phyloP scores from a whole-genome alignment of 2,113 vertebrate genomes.

The Bombycilla garrulus region DNA sequence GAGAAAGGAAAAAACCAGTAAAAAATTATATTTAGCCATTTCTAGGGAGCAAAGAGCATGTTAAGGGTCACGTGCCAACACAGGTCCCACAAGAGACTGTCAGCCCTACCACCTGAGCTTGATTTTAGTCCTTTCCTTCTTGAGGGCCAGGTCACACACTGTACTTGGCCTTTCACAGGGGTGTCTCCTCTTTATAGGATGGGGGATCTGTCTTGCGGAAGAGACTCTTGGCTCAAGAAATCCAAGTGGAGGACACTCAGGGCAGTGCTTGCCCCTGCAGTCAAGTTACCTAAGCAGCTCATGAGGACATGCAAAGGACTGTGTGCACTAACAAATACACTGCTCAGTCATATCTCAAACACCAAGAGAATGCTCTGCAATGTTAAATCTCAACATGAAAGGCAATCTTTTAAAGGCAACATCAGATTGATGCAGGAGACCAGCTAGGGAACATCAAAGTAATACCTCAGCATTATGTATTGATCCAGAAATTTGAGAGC shows the following conservation, averaged over 20 bases:
- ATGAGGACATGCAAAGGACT: neutral
- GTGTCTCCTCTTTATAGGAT: neutral
- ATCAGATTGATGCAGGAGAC: neutral
- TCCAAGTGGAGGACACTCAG: neutral
- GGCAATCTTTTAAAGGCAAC: neutral
- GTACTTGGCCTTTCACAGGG: neutral
- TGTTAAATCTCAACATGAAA: neutral
- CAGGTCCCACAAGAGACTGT: neutral
- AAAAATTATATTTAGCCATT: neutral
- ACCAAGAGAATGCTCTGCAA: neutral
- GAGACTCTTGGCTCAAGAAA: neutral
- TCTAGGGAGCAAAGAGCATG: neutral
- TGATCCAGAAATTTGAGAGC: slow-evolving; percentile 14
- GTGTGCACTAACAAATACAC: neutral
- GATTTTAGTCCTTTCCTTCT: neutral
- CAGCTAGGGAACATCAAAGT: neutral
- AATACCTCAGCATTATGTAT: neutral
- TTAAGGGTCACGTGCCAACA: neutral
- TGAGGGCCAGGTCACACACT: neutral
- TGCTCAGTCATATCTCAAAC: neutral
- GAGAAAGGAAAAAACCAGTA: neutral
- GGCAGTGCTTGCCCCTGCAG: neutral
- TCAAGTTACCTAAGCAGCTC: neutral
- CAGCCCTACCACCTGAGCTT: neutral
- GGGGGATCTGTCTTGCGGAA: neutral